A percentile compares a stretch with the other conserved stretches of the same genome.
phyloP scores from a whole-genome alignment of 2,888 invertebrate species.

The Netelia melanura region DNA sequence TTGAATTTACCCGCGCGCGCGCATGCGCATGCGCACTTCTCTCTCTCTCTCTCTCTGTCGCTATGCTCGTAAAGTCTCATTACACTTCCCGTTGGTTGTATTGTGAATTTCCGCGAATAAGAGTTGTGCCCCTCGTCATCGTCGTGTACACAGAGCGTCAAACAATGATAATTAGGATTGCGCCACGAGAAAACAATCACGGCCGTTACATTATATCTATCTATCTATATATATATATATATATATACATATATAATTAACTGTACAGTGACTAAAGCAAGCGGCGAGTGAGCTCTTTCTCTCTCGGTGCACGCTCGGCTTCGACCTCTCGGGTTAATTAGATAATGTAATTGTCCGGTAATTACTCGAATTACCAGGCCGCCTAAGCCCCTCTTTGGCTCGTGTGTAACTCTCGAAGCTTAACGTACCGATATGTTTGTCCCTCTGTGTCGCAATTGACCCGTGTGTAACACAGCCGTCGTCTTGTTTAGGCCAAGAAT shows the following conservation, averaged over 20 bases:
- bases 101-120: conserved; percentile 64
- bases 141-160: conserved; percentile 68
- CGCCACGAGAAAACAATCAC: conserved; percentile 82
- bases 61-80: conserved; percentile 68
- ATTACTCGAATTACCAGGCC: conserved; percentile 82
- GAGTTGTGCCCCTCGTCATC: conserved; percentile 37
- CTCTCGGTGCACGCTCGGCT: conserved; percentile 21
- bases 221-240: background rate
- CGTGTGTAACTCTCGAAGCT: conserved; percentile 28
- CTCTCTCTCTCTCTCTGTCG: background rate
- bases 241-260: background rate
- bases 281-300: conserved; percentile 49
- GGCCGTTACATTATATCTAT: conserved; percentile 59
- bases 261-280: conserved; percentile 70
- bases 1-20: conserved; percentile 46
- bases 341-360: conserved; percentile 84
- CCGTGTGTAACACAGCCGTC: background rate
- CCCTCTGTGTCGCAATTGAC: background rate
- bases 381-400: conserved; percentile 74
- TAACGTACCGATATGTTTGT: background rate
- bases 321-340: conserved; percentile 83
- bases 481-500: no score
- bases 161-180: conserved; percentile 83
- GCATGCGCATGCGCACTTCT: background rate
- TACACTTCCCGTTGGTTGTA: conserved; percentile 65